A percentile compares a stretch with the other conserved stretches of the same genome.
phyloP scores from a whole-genome alignment of 1,140 invertebrate species.

The Stegodyphus mimosarum region DNA sequence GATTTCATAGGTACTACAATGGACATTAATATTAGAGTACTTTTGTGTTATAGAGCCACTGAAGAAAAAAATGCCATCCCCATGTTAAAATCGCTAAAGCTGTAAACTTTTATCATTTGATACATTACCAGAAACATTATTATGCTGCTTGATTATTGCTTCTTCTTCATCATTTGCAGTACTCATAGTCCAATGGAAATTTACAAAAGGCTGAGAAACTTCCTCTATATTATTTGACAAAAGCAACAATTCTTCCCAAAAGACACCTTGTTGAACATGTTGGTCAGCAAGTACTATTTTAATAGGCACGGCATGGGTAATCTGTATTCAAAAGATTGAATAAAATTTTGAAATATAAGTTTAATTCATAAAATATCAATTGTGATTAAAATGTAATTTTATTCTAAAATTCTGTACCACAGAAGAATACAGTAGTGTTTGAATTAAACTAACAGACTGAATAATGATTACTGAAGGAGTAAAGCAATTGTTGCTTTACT shows the following conservation, averaged over 20 bases:
- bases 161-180: slow-evolving; percentile 18
- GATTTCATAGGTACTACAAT: too few species aligned
- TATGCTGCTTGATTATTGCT: background rate
- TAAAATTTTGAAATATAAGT: background rate
- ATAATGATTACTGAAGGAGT: too few species aligned
- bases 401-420: too few species aligned
- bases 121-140: slow-evolving; percentile 17
- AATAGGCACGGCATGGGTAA: slow-evolving; percentile 21
- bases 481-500: too few species aligned
- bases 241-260: slow-evolving; percentile 38
- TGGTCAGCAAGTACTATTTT: slow-evolving; percentile 63
- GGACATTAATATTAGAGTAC: too few species aligned
- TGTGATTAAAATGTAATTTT: background rate
- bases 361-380: background rate
- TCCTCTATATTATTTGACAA: background rate
- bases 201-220: background rate
- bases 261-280: slow-evolving; percentile 20
- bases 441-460: too few species aligned
- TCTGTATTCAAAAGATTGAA: background rate
- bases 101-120: too few species aligned
- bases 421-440: too few species aligned
- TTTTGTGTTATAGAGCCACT: too few species aligned
- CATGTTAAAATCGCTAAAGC: too few species aligned
- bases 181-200: slow-evolving; percentile 46
- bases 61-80: too few species aligned